phyloP scores from a whole-genome alignment of 2,888 invertebrate species.

The Ectobius pallidus region DNA sequence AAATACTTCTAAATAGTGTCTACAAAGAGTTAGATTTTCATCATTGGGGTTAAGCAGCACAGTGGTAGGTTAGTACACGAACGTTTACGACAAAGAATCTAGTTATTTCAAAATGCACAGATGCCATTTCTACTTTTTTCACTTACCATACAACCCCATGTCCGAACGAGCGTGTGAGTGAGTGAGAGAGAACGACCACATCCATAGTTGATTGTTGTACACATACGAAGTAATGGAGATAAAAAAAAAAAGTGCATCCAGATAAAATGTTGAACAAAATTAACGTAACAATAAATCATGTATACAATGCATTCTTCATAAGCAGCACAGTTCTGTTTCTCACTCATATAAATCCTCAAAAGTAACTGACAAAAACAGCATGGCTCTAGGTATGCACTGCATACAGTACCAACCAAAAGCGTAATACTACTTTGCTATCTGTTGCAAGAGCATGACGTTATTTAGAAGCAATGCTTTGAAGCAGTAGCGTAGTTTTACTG shows the following conservation, averaged over 20 bases:
- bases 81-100: neutral
- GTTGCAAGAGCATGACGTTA: constrained; percentile 1
- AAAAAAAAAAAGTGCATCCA: constrained; percentile 41
- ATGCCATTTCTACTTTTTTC: neutral
- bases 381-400: constrained; percentile 2
- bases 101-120: neutral
- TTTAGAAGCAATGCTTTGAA: constrained; percentile 9
- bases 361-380: neutral
- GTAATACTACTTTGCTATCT: constrained; percentile 15
- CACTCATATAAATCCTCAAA: neutral
- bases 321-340: constrained; percentile 29
- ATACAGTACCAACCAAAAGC: neutral
- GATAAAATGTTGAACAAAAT: constrained; percentile 38
- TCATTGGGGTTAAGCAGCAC: no score
- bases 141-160: constrained; percentile 19
- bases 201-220: constrained; percentile 34
- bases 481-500: neutral
- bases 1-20: no score
- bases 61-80: no score
- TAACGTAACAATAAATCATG: constrained; percentile 21
- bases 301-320: constrained; percentile 33
- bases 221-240: constrained; percentile 38
- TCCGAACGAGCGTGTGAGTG: constrained; percentile 20
- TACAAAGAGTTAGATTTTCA: no score
- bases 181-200: constrained; percentile 31